Percentiles rank a stretch among this genome's conserved stretches.
Evolutionary conservation across 2,888 invertebrate genomes (phyloP).

Genomic region (Cheilosia variabilis): DNA sequence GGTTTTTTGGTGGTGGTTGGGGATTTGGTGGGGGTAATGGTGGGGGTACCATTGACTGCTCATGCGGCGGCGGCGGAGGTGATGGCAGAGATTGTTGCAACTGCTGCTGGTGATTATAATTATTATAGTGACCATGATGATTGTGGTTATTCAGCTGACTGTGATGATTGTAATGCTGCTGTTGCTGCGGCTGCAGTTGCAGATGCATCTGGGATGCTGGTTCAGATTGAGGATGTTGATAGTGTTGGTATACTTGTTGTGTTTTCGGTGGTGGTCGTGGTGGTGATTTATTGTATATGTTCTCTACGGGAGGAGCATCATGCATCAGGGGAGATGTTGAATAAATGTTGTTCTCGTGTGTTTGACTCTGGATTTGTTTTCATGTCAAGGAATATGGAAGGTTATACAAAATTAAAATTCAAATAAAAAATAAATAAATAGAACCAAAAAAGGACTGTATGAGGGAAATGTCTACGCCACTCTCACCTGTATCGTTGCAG

Average conservation of each 20-base stretch:
- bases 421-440: conserved; percentile 56
- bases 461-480: conserved; percentile 29
- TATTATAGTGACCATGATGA: conserved; percentile 64
- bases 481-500: conserved; percentile 81
- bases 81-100: conserved; percentile 63
- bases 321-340: conserved; percentile 72
- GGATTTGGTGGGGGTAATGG: conserved; percentile 76
- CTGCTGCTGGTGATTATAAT: conserved; percentile 75
- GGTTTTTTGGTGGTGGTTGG: conserved; percentile 53
- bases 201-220: conserved; percentile 72
- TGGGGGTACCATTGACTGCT: conserved; percentile 76
- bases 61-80: conserved; percentile 76
- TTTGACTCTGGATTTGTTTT: conserved; percentile 63
- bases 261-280: conserved; percentile 70
- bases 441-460: conserved; percentile 5
- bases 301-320: conserved; percentile 67
- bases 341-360: conserved; percentile 73
- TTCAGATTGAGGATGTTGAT: conserved; percentile 70
- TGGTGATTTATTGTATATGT: conserved; percentile 67
- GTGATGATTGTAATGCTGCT: conserved; percentile 61
- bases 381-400: conserved; percentile 47
- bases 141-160: conserved; percentile 48
- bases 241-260: conserved; percentile 70
- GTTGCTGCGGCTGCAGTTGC: conserved; percentile 74
- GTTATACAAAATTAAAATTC: conserved; percentile 58